These are phyloP conservation scores for Chionoecetes opilio DNA, from an alignment of 1,140 invertebrate species.

Conservation along the genomic window DNA sequence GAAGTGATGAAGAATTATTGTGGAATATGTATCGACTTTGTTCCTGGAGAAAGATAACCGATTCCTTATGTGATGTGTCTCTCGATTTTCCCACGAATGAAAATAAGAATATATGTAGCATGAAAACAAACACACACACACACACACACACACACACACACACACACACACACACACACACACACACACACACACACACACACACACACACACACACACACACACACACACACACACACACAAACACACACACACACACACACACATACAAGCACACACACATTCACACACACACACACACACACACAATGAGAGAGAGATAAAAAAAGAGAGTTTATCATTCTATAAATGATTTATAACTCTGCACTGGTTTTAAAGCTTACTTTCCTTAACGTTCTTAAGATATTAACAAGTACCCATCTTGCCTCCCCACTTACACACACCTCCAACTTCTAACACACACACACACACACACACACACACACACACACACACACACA, in stretches of 20 bases:
- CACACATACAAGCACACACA: not conserved
- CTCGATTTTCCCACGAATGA: too few relatives aligned
- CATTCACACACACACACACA: not conserved
- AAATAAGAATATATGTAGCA: too few relatives aligned
- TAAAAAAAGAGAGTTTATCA: not conserved
- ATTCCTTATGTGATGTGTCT: too few relatives aligned
- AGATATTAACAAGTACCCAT: not conserved
- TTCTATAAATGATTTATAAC: not conserved
- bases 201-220: too few relatives aligned
- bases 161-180: too few relatives aligned
- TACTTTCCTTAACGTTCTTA: not conserved
- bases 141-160: too few relatives aligned
- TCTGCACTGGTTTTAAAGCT: not conserved
- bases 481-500: conserved; percentile 38
- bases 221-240: not conserved
- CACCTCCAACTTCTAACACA: not conserved
- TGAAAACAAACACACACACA: too few relatives aligned
- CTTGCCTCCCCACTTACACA: not conserved
- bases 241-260: not conserved
- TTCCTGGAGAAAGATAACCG: too few relatives aligned
- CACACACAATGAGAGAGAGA: not conserved
- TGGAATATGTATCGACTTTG: too few relatives aligned
- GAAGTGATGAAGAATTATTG: too few relatives aligned
- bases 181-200: too few relatives aligned
- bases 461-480: conserved; percentile 1